Percentiles rank a stretch among this genome's conserved stretches.
Evolutionary conservation across 2,888 invertebrate genomes (phyloP).

Genomic region (Nephrotoma appendiculata): DNA sequence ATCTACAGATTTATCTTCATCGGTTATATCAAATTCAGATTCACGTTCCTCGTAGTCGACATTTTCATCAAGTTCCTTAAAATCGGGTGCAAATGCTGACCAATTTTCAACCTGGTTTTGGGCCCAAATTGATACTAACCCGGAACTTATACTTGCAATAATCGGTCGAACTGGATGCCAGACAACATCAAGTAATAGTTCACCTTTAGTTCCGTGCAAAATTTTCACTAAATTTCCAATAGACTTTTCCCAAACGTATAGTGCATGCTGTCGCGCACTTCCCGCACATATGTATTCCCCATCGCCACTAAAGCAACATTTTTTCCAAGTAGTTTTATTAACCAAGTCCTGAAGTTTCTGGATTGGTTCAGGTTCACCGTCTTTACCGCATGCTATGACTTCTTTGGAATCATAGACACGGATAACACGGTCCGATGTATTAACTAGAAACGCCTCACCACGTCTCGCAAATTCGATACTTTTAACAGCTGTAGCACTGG

Average conservation of each 20-base stretch:
- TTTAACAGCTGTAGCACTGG: conserved; percentile 90
- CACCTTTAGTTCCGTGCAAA: conserved; percentile 96
- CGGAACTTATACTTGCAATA: conserved; percentile 90
- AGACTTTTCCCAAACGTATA: conserved; percentile 98
- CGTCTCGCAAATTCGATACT: conserved; percentile 95
- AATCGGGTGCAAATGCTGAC: conserved; percentile 99
- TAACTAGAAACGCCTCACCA: conserved; percentile 92
- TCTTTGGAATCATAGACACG: conserved; percentile 87
- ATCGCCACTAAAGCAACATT: no score
- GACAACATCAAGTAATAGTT: conserved; percentile 88
- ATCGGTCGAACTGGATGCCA: conserved; percentile 99
- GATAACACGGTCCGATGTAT: conserved; percentile 94
- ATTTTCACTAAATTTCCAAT: conserved; percentile 98
- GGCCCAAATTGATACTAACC: conserved; percentile 96
- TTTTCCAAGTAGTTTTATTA: conserved; percentile 95
- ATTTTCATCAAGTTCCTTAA: conserved; percentile 97
- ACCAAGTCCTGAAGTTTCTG: conserved; percentile 98
- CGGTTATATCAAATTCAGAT: conserved; percentile 96
- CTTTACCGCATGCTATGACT: conserved; percentile 71
- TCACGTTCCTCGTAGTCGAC: conserved; percentile 98
- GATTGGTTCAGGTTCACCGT: conserved; percentile 92
- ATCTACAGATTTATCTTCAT: conserved; percentile 88
- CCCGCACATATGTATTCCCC: conserved; percentile 99
- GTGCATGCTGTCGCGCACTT: conserved; percentile 88
- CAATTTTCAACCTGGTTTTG: conserved; percentile 99